These are phyloP conservation scores for silkworm (Bombyx mori) DNA, from an alignment of 1,140 invertebrate species.

Conservation along the genomic window ASM3026992v2 NC_085126.1:4783501-4784000, in stretches of 20 bases:
- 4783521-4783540: slow-evolving; percentile 24
- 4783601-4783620: slow-evolving; percentile 29
- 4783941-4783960: slow-evolving; percentile 29
- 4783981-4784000: slow-evolving; percentile 26
- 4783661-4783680: too few species aligned
- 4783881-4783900: slow-evolving; percentile 16
- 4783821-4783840: too few species aligned
- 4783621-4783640: slow-evolving; percentile 39
- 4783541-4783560: slow-evolving; percentile 30
- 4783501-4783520: slow-evolving; percentile 13
- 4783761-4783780: slow-evolving; percentile 22
- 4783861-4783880: slow-evolving; percentile 14
- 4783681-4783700: too few species aligned
- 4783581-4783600: slow-evolving; percentile 33
- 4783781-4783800: slow-evolving; percentile 18
- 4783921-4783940: slow-evolving; percentile 11
- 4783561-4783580: slow-evolving; percentile 35
- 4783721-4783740: too few species aligned
- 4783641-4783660: slow-evolving; percentile 19
- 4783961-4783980: slow-evolving; percentile 40
- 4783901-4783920: slow-evolving; percentile 19
- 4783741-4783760: too few species aligned
- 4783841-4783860: slow-evolving; percentile 14
- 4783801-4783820: slow-evolving; percentile 1
- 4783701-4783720: too few species aligned